Evolutionary conservation across 1,140 invertebrate genomes (phyloP), one percentile per base, ranked within the genome.

Genomic region (Lepidurus apus): DNA sequence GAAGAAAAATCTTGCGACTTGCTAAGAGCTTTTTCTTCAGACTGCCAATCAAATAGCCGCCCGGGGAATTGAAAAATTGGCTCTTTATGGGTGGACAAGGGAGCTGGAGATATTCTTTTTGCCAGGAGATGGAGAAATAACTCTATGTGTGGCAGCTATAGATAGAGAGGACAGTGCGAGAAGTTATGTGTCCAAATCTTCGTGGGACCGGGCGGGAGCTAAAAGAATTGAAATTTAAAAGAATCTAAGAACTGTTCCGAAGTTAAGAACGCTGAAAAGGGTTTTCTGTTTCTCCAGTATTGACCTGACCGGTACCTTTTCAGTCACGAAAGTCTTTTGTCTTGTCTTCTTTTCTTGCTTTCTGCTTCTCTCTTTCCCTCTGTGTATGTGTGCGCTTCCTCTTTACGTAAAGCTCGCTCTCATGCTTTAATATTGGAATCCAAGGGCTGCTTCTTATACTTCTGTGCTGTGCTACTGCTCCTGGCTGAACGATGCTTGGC

Each of bases 11-110:
- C 13, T 7, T 7, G 21, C 17, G 53, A 65, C 17, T n/a, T n/a
- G 53, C 53, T 21, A 65, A 65, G 53, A 65, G 53, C 53, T 65
- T 65, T 65, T 17, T 65, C 13, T 21, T 65, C 53, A 9, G 53
- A 65, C 9, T 13, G 53, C 53, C 53, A 65, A 65, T 65, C 53
- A 65, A 65, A 65, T 17, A 65, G 53, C 53, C 13, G 53, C 53
- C 53, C 53, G 8, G 53, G 53, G 53, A 65, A 65, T 65, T 65
- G 53, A 65, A 65, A 65, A n/a, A 65, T 65, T 65, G 53, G 53
- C 53, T 65, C 53, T 11, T 8, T 65, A 65, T 65, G 53, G 53
- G 53, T 65, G 53, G 53, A 65, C 53, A 65, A n/a, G 17, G 53
- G 53, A 21, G 53, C 53, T 65, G 6, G 17, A 21, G 53, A 65